Percentiles rank a stretch among this genome's conserved stretches.
These are phyloP conservation scores for Clitarchus hookeri DNA, from an alignment of 2,888 invertebrate species.

Conservation along the genomic window DNA sequence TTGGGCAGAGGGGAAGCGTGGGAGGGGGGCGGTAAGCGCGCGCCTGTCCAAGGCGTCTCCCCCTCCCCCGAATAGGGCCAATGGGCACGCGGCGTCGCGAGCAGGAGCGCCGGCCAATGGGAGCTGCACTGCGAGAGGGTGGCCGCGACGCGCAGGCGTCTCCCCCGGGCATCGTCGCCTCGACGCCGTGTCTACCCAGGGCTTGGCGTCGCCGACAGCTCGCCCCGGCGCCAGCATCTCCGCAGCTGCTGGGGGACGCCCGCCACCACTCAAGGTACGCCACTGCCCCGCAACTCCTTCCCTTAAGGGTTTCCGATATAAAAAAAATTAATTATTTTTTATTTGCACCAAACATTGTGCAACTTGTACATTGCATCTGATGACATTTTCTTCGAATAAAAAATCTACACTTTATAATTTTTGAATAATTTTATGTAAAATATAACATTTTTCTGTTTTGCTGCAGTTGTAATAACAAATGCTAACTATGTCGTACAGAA, in stretches of 20 bases:
- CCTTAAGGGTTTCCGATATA: too few relatives aligned
- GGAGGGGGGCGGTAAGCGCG: constrained; percentile 41
- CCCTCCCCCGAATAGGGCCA: background rate
- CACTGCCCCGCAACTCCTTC: background rate
- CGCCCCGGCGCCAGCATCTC: background rate
- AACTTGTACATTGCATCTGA: too few relatives aligned
- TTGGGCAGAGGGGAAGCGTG: constrained; percentile 23
- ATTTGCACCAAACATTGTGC: too few relatives aligned
- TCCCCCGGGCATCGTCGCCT: constrained; percentile 2
- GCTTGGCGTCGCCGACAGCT: background rate
- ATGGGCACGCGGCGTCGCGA: background rate
- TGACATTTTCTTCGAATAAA: too few relatives aligned
- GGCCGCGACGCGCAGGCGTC: constrained; percentile 16
- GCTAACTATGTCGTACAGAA: too few relatives aligned
- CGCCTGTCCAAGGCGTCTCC: constrained; percentile 45
- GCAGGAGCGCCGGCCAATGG: constrained; percentile 48
- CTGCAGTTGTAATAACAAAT: too few relatives aligned
- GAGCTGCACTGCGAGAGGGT: constrained; percentile 16
- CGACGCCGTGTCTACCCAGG: background rate
- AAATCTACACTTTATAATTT: too few relatives aligned
- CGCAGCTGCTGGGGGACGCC: background rate
- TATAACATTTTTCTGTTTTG: too few relatives aligned
- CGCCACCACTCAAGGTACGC: constrained; percentile 7
- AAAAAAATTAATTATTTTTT: too few relatives aligned
- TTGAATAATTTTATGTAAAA: too few relatives aligned